Conservation (phyloP, 2,888 invertebrate species). For the Dryococelus australis region DNA sequence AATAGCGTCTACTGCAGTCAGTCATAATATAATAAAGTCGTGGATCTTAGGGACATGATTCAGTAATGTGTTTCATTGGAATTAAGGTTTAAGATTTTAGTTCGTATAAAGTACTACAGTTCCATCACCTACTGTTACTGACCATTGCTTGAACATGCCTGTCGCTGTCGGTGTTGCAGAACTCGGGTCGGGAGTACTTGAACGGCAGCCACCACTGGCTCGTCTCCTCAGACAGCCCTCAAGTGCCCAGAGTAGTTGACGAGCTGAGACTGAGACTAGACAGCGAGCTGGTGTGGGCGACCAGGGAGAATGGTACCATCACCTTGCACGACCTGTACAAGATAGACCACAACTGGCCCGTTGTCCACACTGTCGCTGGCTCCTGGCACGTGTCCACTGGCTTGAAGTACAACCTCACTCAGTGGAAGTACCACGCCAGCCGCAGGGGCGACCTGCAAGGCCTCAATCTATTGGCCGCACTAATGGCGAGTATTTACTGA, state of each 20-base stretch:
- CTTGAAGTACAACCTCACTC: constrained; percentile 47
- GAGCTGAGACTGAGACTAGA: constrained; percentile 51
- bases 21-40: too few relatives aligned
- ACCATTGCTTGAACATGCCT: too few relatives aligned
- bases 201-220: constrained; percentile 55
- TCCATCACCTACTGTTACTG: too few relatives aligned
- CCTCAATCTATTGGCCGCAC: not conserved
- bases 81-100: too few relatives aligned
- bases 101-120: too few relatives aligned
- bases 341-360: constrained; percentile 41
- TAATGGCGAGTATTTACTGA: constrained; percentile 13
- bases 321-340: constrained; percentile 53
- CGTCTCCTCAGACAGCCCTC: constrained; percentile 46
- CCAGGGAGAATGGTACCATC: constrained; percentile 40
- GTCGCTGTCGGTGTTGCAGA: too few relatives aligned
- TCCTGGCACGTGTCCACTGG: constrained; percentile 49
- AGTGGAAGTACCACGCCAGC: constrained; percentile 51
- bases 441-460: constrained; percentile 32
- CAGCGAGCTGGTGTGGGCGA: constrained; percentile 52
- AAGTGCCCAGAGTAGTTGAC: constrained; percentile 45
- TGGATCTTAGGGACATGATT: too few relatives aligned
- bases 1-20: too few relatives aligned
- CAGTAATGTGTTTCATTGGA: too few relatives aligned
- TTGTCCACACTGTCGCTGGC: constrained; percentile 44
- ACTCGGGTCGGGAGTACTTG: constrained; percentile 20